Evolutionary conservation across 2,888 invertebrate species (phyloP), one percentile per base, ranked within the genome.

Genomic region (Microctonus brassicae): DNA sequence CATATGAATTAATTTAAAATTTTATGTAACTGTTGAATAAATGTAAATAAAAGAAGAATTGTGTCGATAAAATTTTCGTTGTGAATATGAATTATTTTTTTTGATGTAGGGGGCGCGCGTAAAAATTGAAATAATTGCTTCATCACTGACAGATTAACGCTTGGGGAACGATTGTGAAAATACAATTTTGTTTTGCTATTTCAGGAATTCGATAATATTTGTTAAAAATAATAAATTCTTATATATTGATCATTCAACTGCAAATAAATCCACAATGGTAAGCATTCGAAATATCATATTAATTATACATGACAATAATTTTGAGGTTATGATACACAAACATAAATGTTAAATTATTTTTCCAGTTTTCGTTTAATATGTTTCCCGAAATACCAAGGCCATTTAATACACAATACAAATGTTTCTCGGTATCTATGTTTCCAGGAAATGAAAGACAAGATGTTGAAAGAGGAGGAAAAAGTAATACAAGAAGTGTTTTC

Each of bases 381-480:
- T 96, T 96, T 86, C 95, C 95, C 79, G 95, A 95, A 81, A 92
- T 93, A 73, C 92, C 94, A 52, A 91, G 95, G 73, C 94, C 93
- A 26, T 96, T 96, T 85, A 94, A 93, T 82, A 93, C 93, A 81
- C 94, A 94, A 57, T 98, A 97, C 87, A 92, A 93, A 89, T 97
- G 97, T 87, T 98, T 93, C 89, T 97, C 98, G 0, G 97, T 97
- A 0, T 96, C 97, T 10, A 97, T 98, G 97, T 88, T 97, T 66
- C 97, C 97, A 53, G 97, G 97, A 64, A 96, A 95, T 85, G 97
- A 97, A 83, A 91, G 97, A 69, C 94, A 95, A 82, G 97, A 98
- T 87, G 97, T 98, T 3, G 98, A 98, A 89, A 92, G 95, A 82
- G 98, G 98, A 81, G 98, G 98, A 79, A 98, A 98, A 92, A 98